Evolutionary conservation across 2,888 invertebrate genomes (phyloP), one percentile per base, ranked within the genome.

Genomic region (Xestia ashworthii): DNA sequence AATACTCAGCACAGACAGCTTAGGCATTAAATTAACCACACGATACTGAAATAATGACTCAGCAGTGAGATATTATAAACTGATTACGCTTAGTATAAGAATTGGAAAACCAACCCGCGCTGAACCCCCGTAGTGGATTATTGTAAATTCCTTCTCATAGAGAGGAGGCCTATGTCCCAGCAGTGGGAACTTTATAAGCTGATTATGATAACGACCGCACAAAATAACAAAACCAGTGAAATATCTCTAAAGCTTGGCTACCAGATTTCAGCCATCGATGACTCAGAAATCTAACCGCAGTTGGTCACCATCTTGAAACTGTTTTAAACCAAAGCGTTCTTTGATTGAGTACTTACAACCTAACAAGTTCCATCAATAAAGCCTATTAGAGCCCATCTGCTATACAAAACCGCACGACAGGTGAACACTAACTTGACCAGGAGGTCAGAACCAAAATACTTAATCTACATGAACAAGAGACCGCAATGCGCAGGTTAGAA

Each of bases 371-470:
- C 16, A 60, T 71, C 25, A 55, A 70, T 58, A 70, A 65, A 41
- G 19, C 38, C 55, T 73, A 73, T 12, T 68, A 65, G 8, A 11
- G 48, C 55, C 77, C 87, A 83, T 73, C 85, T 90, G 89, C 84
- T 87, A 81, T 73, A 81, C 86, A 82, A 86, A 88, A 88, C 88
- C 88, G 68, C 82, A 82, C 69, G 83, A 74, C 91, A 91, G 90
- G 90, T 92, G 92, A 90, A 88, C 85, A 86, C 78, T 82, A 78
- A 78, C 71, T 82, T 91, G 90, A 91, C 91, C 91, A 86, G 82
- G 67, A 78, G 89, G 90, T 91, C 91, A 85, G 83, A 60, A 79
- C 84, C 86, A 89, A 91, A 92, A 90, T 87, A 88, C 91, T 92
- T 89, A 90, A 92, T 91, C 88, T 81, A 80, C 87, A 83, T 90